A percentile compares a stretch with the other conserved stretches of the same genome.
Conservation (phyloP, 2,888 invertebrate genomes). For the Uloborus plumipes region DNA sequence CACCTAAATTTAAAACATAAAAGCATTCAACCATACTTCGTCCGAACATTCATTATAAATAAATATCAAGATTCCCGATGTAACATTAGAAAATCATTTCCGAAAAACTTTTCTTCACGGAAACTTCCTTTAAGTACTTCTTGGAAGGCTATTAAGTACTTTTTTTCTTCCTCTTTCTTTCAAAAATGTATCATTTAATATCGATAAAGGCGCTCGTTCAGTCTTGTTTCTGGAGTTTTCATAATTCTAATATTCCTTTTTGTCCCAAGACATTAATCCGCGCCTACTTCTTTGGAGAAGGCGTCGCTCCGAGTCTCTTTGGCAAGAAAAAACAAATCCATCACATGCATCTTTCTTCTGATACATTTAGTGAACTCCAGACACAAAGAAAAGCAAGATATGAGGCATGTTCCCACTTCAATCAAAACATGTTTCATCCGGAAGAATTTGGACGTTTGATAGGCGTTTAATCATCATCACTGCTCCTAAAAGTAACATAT, state of each 20-base stretch:
- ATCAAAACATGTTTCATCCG: no score
- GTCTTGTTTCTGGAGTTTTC: slow-evolving; percentile 27
- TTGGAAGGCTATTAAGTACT: slow-evolving; percentile 36
- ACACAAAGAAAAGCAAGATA: slow-evolving; percentile 7
- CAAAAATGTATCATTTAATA: slow-evolving; percentile 47
- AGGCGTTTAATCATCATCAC: no score
- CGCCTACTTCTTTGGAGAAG: slow-evolving; percentile 13
- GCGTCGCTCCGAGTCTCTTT: slow-evolving; percentile 19
- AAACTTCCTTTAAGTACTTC: slow-evolving; percentile 34
- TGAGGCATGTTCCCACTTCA: no score
- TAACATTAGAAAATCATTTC: slow-evolving; percentile 44
- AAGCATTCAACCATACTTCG: background rate
- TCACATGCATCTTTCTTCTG: slow-evolving; percentile 24
- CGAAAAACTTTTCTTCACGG: slow-evolving; percentile 14
- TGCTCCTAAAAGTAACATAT: no score
- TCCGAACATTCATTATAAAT: slow-evolving; percentile 24
- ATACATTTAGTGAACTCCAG: slow-evolving; percentile 25
- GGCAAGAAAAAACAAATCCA: slow-evolving; percentile 27
- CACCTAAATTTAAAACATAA: no score
- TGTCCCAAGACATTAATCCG: slow-evolving; percentile 21
- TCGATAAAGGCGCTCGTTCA: slow-evolving; percentile 24
- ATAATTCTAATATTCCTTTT: slow-evolving; percentile 26
- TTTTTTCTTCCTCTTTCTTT: slow-evolving; percentile 10
- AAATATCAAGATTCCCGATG: slow-evolving; percentile 21
- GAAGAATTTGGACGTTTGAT: no score